Base-by-base conservation (phyloP, 2,113 vertebrate genomes). In the Hippocampus guttulatus region DNA sequence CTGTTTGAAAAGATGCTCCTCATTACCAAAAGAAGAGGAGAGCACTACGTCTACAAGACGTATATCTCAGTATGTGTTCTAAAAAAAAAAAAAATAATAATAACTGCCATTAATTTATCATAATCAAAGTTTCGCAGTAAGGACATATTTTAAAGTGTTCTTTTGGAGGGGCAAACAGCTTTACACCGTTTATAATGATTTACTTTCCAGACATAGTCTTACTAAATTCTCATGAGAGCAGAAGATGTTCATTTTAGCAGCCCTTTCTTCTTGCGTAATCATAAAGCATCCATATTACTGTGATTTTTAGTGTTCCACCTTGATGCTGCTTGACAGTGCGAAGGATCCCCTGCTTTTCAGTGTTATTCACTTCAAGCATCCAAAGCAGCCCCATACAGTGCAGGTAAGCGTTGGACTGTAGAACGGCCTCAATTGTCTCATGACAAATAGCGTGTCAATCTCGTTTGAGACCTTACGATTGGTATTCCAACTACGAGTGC, bases 251-350 rank as follows among this genome's bases (percentile, higher is more conserved):
- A n/a, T 16, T 49, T 2, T 43, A 15, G 16, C 45, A 8, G 2
- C 1, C 30, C 3, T 64, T 71, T 41, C 25, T 33, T 54, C 63
- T 51, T 30, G 23, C 25, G 8, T 20, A 27, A 25, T 20, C 21
- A 16, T 45, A 45, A 7, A 45, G 11, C 45, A 69, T 16, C 71
- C 5, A 58, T 25, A 57, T 75, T 10, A 4, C 23, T 77, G 41
- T 40, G 41, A 11, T 88, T 83, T 45, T 0, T 86, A 98, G 97
- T 98, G 97, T 68, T 95, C 96, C 61, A 96, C 95, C 0, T 81
- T 98, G 77, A 99, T 99, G 97, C 87, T 98, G 73, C 96, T 98
- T 0, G 97, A 97, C 85, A 96, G 94, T 67, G 94, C 95, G 0
- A 93, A 95, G 82, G 96, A 99, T 84, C 96, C 95, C 0, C 91